phyloP scores from a whole-genome alignment of 2,797 vertebrate genomes.

The Poecile montanus region DNA sequence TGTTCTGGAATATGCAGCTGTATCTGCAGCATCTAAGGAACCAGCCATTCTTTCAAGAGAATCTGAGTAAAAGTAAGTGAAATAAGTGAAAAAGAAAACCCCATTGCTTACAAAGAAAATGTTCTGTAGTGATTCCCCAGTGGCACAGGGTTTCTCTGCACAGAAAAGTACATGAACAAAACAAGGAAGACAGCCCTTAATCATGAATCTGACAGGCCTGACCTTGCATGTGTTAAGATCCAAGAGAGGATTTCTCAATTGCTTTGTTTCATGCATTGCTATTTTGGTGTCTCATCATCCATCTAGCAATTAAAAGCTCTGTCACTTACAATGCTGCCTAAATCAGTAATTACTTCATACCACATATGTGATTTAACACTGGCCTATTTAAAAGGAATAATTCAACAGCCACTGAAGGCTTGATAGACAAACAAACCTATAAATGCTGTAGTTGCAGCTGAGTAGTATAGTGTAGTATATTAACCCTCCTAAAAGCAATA shows the following conservation, averaged over 20 bases:
- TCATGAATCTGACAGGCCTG: not conserved
- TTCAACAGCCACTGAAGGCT: not conserved
- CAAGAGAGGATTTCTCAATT: slow-evolving; percentile 4
- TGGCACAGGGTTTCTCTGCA: not conserved
- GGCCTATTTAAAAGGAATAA: not conserved
- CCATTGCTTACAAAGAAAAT: not conserved
- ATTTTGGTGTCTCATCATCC: slow-evolving; percentile 4
- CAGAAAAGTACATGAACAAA: not conserved
- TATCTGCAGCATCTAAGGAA: not conserved
- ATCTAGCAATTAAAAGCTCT: slow-evolving; percentile 11
- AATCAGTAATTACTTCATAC: not conserved
- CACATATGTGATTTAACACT: not conserved
- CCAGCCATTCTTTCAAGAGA: not conserved
- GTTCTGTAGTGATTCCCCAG: not conserved
- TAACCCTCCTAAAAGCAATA: not conserved
- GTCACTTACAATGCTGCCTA: not conserved
- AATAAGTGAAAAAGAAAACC: not conserved
- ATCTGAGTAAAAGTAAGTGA: not conserved
- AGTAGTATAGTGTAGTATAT: not conserved
- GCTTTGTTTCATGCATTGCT: not conserved
- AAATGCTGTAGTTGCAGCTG: not conserved
- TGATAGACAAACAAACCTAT: not conserved
- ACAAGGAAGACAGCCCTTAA: slow-evolving; percentile 43
- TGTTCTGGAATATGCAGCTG: not conserved
- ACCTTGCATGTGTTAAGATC: not conserved